Evolutionary conservation across 2,797 vertebrate species (phyloP).

Genomic region (Artibeus jamaicensis): DNA sequence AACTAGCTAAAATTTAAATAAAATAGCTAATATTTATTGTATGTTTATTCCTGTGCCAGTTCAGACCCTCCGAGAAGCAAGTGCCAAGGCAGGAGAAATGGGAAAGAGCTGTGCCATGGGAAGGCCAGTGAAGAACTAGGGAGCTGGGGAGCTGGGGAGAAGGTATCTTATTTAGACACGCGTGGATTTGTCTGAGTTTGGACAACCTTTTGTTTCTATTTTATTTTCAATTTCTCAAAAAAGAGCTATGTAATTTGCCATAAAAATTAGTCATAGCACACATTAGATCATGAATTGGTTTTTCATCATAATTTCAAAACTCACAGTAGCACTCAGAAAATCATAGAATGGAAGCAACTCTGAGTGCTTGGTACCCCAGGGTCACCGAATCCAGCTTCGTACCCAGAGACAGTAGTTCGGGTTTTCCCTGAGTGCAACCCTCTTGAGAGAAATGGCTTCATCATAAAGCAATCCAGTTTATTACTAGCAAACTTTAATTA

Average conservation of each 20-base stretch:
- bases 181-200: neutral
- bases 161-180: neutral
- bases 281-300: neutral
- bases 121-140: neutral
- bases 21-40: neutral
- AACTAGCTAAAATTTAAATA: neutral
- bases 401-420: neutral
- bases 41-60: neutral
- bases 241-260: neutral
- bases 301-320: conserved; percentile 31
- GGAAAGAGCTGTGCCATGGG: neutral
- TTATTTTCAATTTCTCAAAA: conserved; percentile 23
- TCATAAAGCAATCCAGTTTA: neutral
- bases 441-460: neutral
- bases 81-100: neutral
- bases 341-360: neutral
- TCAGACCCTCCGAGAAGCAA: neutral
- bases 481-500: neutral
- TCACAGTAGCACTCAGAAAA: neutral
- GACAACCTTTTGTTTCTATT: conserved; percentile 8
- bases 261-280: neutral
- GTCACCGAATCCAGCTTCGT: neutral
- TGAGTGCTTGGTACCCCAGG: neutral
- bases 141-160: neutral
- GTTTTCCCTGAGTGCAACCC: neutral